Percentiles rank a stretch among this genome's conserved stretches.
phyloP scores from a whole-genome alignment of 1,140 invertebrate genomes.

The Agraylea sexmaculata region DNA sequence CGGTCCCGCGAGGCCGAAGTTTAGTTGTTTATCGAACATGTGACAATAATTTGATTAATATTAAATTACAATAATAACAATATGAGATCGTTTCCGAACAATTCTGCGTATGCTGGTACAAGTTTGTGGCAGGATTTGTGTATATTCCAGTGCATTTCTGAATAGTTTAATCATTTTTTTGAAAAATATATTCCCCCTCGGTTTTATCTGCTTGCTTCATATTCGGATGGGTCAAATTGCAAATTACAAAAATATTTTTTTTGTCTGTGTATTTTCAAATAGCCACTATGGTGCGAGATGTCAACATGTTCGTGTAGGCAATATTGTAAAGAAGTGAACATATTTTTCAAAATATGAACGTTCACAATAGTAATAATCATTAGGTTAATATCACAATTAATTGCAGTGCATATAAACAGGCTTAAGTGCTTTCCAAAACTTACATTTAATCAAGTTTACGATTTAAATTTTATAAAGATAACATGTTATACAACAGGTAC shows the following conservation, averaged over 20 bases:
- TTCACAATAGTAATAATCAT: constrained; percentile 14
- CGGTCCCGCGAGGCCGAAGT: too few species aligned
- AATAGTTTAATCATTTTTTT: too few species aligned
- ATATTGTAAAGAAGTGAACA: constrained; percentile 17
- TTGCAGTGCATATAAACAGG: constrained; percentile 23
- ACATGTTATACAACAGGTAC: too few species aligned
- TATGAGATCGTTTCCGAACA: neutral
- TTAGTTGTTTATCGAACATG: too few species aligned
- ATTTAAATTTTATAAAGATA: too few species aligned
- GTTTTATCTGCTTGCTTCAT: constrained; percentile 8
- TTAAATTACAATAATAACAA: neutral
- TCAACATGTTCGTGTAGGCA: too few species aligned
- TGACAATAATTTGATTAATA: too few species aligned
- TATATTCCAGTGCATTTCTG: constrained; percentile 20
- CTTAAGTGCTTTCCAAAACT: constrained; percentile 21
- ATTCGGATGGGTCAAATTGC: neutral
- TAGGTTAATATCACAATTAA: constrained; percentile 24
- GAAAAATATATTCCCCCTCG: constrained; percentile 21
- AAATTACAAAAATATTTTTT: too few species aligned
- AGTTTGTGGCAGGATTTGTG: constrained; percentile 22
- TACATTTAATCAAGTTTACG: too few species aligned
- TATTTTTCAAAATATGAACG: constrained; percentile 15
- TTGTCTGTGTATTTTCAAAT: neutral
- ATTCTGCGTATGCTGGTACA: constrained; percentile 13
- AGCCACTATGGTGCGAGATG: neutral